These are phyloP conservation scores for Enteromius argenteus DNA, from an alignment of 2,797 vertebrate species.

Conservation along the genomic window DNA sequence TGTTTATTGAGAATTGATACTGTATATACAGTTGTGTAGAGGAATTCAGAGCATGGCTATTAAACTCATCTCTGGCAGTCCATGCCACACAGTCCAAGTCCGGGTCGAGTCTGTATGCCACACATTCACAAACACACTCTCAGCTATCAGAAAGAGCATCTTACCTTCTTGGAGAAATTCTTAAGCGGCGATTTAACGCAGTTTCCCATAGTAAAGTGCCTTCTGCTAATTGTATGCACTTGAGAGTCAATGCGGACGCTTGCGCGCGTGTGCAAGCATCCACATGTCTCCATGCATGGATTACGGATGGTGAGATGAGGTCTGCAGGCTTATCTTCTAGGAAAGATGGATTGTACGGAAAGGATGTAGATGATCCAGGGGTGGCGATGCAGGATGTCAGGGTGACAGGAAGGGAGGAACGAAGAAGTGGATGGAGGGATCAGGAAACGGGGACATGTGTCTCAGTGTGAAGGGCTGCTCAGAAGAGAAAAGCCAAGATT, in stretches of 20 bases:
- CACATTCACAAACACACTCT: conserved; percentile 15
- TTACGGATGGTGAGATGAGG: conserved; percentile 58
- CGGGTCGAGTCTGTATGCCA: neutral
- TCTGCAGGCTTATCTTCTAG: conserved; percentile 65
- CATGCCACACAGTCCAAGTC: conserved; percentile 32
- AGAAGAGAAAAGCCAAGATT: conserved; percentile 75
- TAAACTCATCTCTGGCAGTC: conserved; percentile 32
- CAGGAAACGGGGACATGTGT: conserved; percentile 70
- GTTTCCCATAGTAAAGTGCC: conserved; percentile 88
- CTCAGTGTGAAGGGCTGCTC: conserved; percentile 71
- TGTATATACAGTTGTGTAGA: conserved; percentile 8
- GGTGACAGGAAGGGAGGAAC: conserved; percentile 35
- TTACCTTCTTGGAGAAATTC: conserved; percentile 97
- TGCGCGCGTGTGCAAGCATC: conserved; percentile 64
- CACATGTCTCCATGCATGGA: conserved; percentile 75
- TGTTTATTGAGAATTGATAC: neutral
- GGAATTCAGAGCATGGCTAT: conserved; percentile 21
- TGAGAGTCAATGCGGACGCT: conserved; percentile 61
- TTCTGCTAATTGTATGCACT: conserved; percentile 69
- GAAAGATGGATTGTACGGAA: conserved; percentile 65
- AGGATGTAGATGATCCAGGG: conserved; percentile 30
- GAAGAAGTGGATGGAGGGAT: conserved; percentile 47
- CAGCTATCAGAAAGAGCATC: conserved; percentile 67
- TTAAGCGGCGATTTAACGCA: conserved; percentile 96
- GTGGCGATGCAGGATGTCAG: conserved; percentile 51